phyloP scores from a whole-genome alignment of 2,888 invertebrate genomes.

The Tyria jacobaeae region DNA sequence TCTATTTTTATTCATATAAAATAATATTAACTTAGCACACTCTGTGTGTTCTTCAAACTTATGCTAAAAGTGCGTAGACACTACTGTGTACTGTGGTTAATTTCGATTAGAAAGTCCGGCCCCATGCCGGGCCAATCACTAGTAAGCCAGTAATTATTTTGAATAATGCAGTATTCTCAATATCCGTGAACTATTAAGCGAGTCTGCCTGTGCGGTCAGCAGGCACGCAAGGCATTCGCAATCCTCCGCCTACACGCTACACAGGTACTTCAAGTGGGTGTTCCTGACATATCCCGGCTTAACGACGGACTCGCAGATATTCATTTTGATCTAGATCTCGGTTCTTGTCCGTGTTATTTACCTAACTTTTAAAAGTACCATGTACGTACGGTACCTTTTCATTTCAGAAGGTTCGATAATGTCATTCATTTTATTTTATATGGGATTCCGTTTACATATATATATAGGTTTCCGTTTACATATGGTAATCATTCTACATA shows the following conservation, averaged over 20 bases:
- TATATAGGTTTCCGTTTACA: no score
- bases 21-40: no score
- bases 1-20: no score
- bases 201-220: neutral
- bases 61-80: neutral
- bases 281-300: neutral
- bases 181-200: neutral
- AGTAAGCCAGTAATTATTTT: no score
- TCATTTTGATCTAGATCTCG: neutral
- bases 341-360: neutral
- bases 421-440: neutral
- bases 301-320: constrained; percentile 8
- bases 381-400: neutral
- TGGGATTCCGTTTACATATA: no score
- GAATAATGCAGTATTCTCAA: neutral
- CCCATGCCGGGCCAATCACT: neutral
- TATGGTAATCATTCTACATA: no score
- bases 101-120: neutral
- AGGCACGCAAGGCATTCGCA: neutral
- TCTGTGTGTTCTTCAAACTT: no score
- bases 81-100: no score
- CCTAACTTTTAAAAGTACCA: neutral
- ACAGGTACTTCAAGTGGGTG: neutral
- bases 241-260: neutral
- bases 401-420: neutral